Percentiles rank a stretch among this genome's conserved stretches.
phyloP scores from a whole-genome alignment of 53 echinoderm and acorn worm species.

The Stichopus horrens region DNA sequence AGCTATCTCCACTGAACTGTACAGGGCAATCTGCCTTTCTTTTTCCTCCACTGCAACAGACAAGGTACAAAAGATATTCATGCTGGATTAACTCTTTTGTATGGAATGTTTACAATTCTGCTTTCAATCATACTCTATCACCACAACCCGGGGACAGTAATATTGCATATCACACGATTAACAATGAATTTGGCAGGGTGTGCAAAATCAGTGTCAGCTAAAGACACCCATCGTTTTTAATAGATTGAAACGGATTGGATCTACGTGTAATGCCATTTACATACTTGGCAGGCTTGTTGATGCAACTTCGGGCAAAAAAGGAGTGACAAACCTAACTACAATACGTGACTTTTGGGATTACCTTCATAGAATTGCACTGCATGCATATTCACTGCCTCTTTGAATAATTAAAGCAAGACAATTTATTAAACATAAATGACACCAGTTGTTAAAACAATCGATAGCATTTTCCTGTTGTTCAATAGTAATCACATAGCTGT shows the following conservation, averaged over 20 bases:
- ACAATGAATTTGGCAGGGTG: constrained; percentile 25
- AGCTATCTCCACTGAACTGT: neutral
- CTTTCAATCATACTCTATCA: constrained; percentile 30
- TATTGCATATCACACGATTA: constrained; percentile 27
- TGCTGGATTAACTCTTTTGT: constrained; percentile 21
- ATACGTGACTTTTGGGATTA: no score
- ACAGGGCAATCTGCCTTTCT: neutral
- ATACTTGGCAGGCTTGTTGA: neutral
- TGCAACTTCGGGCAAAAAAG: neutral
- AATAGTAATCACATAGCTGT: no score
- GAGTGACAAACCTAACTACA: no score
- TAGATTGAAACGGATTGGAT: neutral
- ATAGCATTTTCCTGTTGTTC: no score
- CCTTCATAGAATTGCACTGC: no score
- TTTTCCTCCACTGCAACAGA: constrained; percentile 11
- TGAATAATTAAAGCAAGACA: no score
- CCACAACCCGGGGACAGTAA: constrained; percentile 37
- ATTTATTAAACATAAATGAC: no score
- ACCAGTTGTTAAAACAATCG: no score
- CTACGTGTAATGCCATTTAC: neutral
- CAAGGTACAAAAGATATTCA: constrained; percentile 12
- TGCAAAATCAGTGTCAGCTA: constrained; percentile 19
- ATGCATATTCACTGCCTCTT: no score
- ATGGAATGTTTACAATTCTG: neutral
- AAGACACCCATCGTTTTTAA: constrained; percentile 23